These are phyloP conservation scores for Taenioides sp. DNA, from an alignment of 2,797 vertebrate species.

Conservation along the genomic window DNA sequence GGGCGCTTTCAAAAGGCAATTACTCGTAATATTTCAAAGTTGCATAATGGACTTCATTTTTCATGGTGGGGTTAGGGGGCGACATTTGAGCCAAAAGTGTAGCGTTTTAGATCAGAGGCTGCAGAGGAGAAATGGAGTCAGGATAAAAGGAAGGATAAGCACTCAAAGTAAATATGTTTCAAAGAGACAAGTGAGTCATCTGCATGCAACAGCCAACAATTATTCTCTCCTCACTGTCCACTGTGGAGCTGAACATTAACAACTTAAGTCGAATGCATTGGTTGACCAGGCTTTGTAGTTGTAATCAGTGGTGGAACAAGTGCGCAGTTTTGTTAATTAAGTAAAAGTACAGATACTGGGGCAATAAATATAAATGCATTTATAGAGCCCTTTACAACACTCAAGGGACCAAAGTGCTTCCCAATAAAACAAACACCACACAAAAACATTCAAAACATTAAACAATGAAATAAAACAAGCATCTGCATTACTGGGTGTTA, in stretches of 20 bases:
- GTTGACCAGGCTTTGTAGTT: neutral
- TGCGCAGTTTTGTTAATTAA: too few species aligned
- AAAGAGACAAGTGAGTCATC: conserved; percentile 52
- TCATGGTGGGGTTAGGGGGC: conserved; percentile 42
- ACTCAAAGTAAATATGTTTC: conserved; percentile 57
- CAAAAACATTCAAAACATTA: too few species aligned
- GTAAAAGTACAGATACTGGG: too few species aligned
- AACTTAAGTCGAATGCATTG: neutral
- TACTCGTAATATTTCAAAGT: conserved; percentile 56
- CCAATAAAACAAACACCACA: too few species aligned
- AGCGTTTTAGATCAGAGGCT: conserved; percentile 59
- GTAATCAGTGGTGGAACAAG: too few species aligned
- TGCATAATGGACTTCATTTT: conserved; percentile 54
- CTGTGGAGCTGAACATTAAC: neutral
- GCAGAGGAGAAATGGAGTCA: conserved; percentile 51
- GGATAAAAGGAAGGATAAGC: conserved; percentile 55
- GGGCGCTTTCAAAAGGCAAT: conserved; percentile 60
- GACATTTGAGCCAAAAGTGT: conserved; percentile 45
- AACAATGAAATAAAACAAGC: too few species aligned
- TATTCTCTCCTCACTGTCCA: conserved; percentile 16
- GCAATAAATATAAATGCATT: too few species aligned
- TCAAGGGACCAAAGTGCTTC: too few species aligned
- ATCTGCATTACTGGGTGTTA: too few species aligned
- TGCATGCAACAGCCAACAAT: conserved; percentile 25
- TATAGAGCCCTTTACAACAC: too few species aligned